phyloP scores from a whole-genome alignment of 2,888 invertebrate genomes.

The Drosophila rubida region DNA sequence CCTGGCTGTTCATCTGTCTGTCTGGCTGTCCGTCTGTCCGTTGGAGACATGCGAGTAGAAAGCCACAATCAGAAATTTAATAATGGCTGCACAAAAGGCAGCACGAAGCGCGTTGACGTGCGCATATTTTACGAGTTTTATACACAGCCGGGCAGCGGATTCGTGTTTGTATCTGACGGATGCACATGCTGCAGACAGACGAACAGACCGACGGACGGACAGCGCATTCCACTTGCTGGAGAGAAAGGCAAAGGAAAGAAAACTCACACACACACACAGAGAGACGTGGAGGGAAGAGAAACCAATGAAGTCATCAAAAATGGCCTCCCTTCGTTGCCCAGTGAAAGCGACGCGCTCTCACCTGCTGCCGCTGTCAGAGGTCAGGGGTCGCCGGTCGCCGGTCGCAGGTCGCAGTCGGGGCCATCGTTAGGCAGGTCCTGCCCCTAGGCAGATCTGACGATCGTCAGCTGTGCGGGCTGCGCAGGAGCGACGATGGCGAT shows the following conservation, averaged over 20 bases:
- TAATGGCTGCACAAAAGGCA: conserved; percentile 81
- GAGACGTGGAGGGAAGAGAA: conserved; percentile 27
- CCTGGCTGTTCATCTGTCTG: background rate
- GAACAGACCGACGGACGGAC: conserved; percentile 8
- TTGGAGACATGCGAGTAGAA: conserved; percentile 71
- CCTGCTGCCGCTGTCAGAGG: conserved; percentile 28
- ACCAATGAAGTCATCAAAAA: conserved; percentile 75
- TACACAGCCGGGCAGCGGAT: conserved; percentile 54
- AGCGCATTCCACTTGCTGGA: conserved; percentile 55
- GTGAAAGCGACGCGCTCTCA: conserved; percentile 69
- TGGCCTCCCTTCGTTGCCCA: conserved; percentile 31
- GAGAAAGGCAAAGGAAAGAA: conserved; percentile 63
- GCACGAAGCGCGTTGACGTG: conserved; percentile 80
- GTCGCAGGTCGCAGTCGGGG: background rate
- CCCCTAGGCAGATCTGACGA: conserved; percentile 42
- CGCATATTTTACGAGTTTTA: conserved; percentile 81
- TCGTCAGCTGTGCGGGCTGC: conserved; percentile 55
- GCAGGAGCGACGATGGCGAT: conserved; percentile 31
- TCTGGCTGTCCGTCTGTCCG: conserved; percentile 12
- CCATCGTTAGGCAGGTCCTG: conserved; percentile 35
- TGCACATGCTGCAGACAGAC: conserved; percentile 64
- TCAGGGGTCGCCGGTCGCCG: background rate
- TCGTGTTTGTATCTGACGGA: conserved; percentile 68
- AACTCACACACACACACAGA: background rate
- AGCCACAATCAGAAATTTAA: conserved; percentile 82